Evolutionary conservation across 2,797 vertebrate genomes (phyloP).

Genomic region (Carduelis carduelis): DNA sequence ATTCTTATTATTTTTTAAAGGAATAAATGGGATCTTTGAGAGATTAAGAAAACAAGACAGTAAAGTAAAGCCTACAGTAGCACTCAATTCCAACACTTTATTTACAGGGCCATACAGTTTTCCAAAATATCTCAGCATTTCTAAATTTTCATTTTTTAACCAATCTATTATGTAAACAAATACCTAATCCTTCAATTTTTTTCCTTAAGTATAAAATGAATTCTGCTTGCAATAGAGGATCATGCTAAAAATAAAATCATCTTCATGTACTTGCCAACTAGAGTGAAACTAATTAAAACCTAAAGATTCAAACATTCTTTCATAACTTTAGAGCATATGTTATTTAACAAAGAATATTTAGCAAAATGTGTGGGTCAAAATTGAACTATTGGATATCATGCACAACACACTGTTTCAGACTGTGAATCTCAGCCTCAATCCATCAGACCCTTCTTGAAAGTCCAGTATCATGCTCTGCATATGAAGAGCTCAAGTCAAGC

Average conservation of each 20-base stretch:
- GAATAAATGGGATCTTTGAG: background rate
- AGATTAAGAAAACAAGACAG: background rate
- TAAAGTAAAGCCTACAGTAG: background rate
- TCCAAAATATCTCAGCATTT: background rate
- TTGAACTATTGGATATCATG: background rate
- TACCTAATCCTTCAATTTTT: background rate
- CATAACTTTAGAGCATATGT: background rate
- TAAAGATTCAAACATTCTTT: background rate
- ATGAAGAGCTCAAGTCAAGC: background rate
- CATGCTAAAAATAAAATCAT: background rate
- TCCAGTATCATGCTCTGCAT: background rate
- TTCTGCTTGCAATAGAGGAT: background rate
- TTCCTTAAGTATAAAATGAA: background rate
- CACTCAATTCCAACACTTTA: background rate
- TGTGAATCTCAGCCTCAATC: background rate
- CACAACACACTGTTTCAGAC: background rate
- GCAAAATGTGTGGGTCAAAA: background rate
- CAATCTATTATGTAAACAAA: background rate
- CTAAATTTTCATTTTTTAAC: background rate
- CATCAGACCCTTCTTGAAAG: background rate
- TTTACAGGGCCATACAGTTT: background rate
- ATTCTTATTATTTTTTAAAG: background rate
- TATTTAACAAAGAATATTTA: background rate
- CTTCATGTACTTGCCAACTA: background rate
- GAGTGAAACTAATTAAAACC: background rate